phyloP scores from a whole-genome alignment of 2,797 vertebrate genomes.

The Epinephelus malabaricus region DNA sequence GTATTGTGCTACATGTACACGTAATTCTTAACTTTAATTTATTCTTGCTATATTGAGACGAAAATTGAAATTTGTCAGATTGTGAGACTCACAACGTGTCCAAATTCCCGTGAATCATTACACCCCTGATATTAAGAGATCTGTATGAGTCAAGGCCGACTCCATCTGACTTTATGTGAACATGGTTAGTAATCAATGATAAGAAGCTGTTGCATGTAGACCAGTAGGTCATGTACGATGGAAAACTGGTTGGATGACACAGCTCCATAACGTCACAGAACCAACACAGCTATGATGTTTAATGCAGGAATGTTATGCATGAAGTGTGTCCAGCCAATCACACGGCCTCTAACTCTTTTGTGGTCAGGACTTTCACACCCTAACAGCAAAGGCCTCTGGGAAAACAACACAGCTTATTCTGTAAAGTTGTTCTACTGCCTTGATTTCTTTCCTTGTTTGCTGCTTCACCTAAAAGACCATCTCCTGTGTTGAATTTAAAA shows the following conservation, averaged over 20 bases:
- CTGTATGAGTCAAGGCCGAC: background rate
- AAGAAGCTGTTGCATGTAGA: background rate
- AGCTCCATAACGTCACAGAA: constrained; percentile 13
- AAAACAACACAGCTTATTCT: background rate
- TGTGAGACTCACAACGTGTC: background rate
- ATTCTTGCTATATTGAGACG: background rate
- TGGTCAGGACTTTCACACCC: background rate
- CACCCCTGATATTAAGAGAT: background rate
- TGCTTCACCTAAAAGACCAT: background rate
- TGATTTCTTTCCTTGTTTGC: constrained; percentile 33
- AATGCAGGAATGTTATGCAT: constrained; percentile 48
- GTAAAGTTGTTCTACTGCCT: constrained; percentile 41
- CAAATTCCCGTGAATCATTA: background rate
- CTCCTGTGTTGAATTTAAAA: background rate
- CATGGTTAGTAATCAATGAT: constrained; percentile 59
- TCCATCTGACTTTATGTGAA: background rate
- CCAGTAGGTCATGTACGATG: constrained; percentile 16
- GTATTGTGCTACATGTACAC: background rate
- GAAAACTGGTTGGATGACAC: constrained; percentile 13
- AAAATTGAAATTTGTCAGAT: background rate
- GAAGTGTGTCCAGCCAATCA: constrained; percentile 2
- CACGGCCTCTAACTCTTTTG: background rate
- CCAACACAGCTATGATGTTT: constrained; percentile 15
- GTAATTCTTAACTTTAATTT: background rate
- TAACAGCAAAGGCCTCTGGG: background rate